These are phyloP conservation scores for Heliothis subflexa DNA, from an alignment of 1,140 invertebrate genomes.

Conservation along the genomic window DNA sequence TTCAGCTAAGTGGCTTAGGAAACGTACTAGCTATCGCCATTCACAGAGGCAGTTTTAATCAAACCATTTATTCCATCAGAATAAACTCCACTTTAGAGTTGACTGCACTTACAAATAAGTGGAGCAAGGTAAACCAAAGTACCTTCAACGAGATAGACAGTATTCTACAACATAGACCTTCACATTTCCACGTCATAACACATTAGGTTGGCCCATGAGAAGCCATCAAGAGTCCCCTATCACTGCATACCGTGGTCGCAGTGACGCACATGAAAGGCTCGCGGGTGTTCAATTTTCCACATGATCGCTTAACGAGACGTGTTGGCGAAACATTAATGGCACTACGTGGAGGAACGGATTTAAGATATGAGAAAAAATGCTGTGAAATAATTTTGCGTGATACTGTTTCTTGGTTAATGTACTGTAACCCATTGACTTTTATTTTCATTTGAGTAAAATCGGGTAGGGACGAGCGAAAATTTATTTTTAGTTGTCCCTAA, in stretches of 20 bases:
- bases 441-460: no score
- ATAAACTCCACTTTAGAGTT: no score
- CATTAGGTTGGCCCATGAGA: conserved; percentile 26
- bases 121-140: conserved; percentile 1
- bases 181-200: conserved; percentile 21
- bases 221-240: conserved; percentile 23
- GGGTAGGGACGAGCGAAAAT: no score
- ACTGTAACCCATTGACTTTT: not conserved
- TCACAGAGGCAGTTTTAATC: no score
- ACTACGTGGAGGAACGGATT: not conserved
- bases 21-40: no score
- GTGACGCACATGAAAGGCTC: conserved; percentile 38
- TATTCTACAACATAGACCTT: conserved; percentile 10
- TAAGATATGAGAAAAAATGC: not conserved
- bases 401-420: not conserved
- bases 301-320: conserved; percentile 32
- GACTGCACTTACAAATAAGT: not conserved
- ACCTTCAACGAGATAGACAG: not conserved
- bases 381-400: not conserved
- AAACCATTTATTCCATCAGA: no score
- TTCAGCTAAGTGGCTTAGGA: no score
- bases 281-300: conserved; percentile 42
- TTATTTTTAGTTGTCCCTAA: no score
- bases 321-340: conserved; percentile 24
- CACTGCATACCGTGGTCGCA: not conserved